Evolutionary conservation across 1,140 invertebrate genomes (phyloP).

Genomic region (Platyura marginata): DNA sequence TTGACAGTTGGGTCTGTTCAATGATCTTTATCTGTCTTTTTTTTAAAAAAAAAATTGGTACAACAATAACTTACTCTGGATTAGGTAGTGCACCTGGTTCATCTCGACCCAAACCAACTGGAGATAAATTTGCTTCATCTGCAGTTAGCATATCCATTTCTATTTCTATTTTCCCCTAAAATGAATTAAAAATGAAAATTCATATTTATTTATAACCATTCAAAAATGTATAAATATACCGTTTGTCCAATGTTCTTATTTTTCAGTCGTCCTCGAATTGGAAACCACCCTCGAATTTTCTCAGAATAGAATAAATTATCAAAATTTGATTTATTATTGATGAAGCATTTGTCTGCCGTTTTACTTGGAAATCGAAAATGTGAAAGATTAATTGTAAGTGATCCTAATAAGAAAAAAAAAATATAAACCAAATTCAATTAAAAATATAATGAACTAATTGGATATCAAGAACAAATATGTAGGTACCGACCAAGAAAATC

Average conservation of each 20-base stretch:
- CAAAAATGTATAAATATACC: background rate
- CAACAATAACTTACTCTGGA: constrained; percentile 33
- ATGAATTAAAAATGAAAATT: constrained; percentile 5
- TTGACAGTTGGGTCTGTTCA: too few relatives aligned
- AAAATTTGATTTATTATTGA: constrained; percentile 34
- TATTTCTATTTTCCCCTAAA: constrained; percentile 43
- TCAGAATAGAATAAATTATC: constrained; percentile 62
- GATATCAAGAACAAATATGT: constrained; percentile 1
- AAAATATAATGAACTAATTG: background rate
- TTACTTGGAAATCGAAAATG: constrained; percentile 36
- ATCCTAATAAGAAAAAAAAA: too few relatives aligned
- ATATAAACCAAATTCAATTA: too few relatives aligned
- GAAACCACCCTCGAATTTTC: constrained; percentile 68
- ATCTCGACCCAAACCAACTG: constrained; percentile 38
- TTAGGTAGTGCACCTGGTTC: constrained; percentile 34
- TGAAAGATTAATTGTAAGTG: constrained; percentile 36
- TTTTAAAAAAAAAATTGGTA: too few relatives aligned
- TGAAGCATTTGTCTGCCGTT: constrained; percentile 34
- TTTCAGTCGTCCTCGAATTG: constrained; percentile 15
- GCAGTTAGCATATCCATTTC: constrained; percentile 36
- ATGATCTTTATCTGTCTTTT: too few relatives aligned
- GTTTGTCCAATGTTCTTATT: constrained; percentile 1
- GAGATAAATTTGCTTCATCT: constrained; percentile 33
- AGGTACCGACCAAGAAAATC: constrained; percentile 53
- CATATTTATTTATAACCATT: background rate